Evolutionary conservation across 2,113 vertebrate species (phyloP), one percentile per base, ranked within the genome.

Genomic region (Heliornis fulica): DNA sequence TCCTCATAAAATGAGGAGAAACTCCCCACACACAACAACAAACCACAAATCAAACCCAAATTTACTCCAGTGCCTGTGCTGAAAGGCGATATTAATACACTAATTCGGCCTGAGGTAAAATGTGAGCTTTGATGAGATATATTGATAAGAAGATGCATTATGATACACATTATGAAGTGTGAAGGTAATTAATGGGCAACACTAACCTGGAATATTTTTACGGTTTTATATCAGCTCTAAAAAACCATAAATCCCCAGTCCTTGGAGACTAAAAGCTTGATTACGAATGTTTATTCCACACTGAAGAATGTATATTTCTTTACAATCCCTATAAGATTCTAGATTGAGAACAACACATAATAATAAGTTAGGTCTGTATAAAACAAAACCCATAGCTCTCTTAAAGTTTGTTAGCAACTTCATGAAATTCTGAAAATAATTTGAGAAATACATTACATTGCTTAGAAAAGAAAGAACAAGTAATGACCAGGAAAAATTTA

Each of bases 401-500:
- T 70, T 40, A 85, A 64, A 85, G 31, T 76, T 61, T 88, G 76
- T 76, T 88, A 53, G 68, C 19, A 53, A 18, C 14, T 57, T 87
- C n/a, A 45, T 7, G 12, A 21, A 78, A 53, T 36, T 76, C 56
- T 41, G 17, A 26, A 79, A 94, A 84, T 82, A 59, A 71, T 46
- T 78, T 66, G 60, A 79, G 36, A 91, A 87, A 76, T 40, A 79
- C 5, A 64, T 75, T 64, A 72, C 12, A 36, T 26, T 29, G 10
- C 57, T 88, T 83, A 78, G 50, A 79, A 90, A 90, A 81, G 4
- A 15, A 94, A 86, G 76, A 81, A 74, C 15, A 46, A 89, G 51
- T 48, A 94, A 81, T 57, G 40, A 71, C 4, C 11, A 91, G 11
- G 5, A 87, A 82, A 13, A 79, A 64, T 84, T 71, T 78, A 1